Conservation (phyloP, 2,113 vertebrate genomes). For the Zapus hudsonius region DNA sequence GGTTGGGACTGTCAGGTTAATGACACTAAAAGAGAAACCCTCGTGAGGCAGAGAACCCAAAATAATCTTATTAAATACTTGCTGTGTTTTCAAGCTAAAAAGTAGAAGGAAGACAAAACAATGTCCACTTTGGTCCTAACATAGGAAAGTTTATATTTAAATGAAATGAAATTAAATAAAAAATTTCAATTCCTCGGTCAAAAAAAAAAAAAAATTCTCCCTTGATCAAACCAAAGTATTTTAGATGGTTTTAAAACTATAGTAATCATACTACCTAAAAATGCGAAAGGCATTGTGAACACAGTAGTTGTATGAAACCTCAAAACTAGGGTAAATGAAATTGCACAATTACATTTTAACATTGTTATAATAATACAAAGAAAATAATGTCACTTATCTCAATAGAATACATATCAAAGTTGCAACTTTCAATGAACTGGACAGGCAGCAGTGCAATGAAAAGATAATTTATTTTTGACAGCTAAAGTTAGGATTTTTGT, state of each 20-base stretch:
- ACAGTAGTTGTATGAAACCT: background rate
- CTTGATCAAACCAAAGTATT: background rate
- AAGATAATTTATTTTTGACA: background rate
- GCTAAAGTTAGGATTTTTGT: background rate
- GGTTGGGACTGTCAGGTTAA: no score
- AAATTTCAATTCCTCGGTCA: no score
- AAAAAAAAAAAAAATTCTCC: background rate
- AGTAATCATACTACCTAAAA: background rate
- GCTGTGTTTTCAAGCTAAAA: no score
- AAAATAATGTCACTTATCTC: background rate
- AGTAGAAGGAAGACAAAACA: no score
- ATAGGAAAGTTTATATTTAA: no score
- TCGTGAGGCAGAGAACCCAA: no score
- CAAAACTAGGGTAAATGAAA: slow-evolving; percentile 13
- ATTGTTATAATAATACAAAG: background rate
- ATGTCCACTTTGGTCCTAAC: no score
- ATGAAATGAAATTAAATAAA: no score
- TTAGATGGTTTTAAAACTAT: background rate
- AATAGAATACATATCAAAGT: background rate
- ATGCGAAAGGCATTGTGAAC: background rate
- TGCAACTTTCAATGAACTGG: background rate
- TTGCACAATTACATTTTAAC: background rate
- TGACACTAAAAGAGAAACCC: no score
- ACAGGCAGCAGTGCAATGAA: slow-evolving; percentile 7
- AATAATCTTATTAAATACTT: no score